A percentile compares a stretch with the other conserved stretches of the same genome.
phyloP scores from a whole-genome alignment of 64 coral and sea anemone genomes.

The Montipora sp. region DNA sequence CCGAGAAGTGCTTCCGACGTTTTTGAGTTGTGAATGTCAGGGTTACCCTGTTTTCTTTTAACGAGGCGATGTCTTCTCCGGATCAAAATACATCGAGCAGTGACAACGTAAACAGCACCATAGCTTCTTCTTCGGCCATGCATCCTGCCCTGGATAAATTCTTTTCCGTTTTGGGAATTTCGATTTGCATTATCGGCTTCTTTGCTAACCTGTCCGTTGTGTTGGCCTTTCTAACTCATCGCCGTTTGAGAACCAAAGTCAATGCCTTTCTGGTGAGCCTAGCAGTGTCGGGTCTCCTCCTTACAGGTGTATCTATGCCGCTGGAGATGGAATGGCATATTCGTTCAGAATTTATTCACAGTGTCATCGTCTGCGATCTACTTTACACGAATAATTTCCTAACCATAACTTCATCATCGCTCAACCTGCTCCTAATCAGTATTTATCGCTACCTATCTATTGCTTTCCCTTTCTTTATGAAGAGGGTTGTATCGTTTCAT shows the following conservation, averaged over 20 bases:
- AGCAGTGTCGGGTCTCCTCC: conserved; percentile 46
- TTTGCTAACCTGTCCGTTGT: conserved; percentile 52
- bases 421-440: conserved; percentile 57
- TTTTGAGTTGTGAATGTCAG: background rate
- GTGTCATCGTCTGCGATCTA: conserved; percentile 34
- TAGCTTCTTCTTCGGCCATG: background rate
- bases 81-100: conserved; percentile 16
- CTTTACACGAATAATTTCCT: conserved; percentile 51
- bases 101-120: background rate
- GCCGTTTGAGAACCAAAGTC: conserved; percentile 58
- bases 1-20: background rate
- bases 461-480: conserved; percentile 45
- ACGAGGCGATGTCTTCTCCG: background rate
- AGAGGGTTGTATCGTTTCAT: background rate
- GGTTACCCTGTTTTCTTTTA: background rate
- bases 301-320: conserved; percentile 23
- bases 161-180: conserved; percentile 34
- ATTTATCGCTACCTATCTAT: conserved; percentile 69
- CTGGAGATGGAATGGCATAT: conserved; percentile 56
- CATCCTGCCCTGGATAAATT: conserved; percentile 14
- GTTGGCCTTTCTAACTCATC: conserved; percentile 50
- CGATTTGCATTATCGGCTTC: conserved; percentile 14
- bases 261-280: conserved; percentile 68
- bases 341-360: conserved; percentile 44
- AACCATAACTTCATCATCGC: conserved; percentile 44